These are phyloP conservation scores for Bubo scandiacus DNA, from an alignment of 2,113 vertebrate species.

Conservation along the genomic window DNA sequence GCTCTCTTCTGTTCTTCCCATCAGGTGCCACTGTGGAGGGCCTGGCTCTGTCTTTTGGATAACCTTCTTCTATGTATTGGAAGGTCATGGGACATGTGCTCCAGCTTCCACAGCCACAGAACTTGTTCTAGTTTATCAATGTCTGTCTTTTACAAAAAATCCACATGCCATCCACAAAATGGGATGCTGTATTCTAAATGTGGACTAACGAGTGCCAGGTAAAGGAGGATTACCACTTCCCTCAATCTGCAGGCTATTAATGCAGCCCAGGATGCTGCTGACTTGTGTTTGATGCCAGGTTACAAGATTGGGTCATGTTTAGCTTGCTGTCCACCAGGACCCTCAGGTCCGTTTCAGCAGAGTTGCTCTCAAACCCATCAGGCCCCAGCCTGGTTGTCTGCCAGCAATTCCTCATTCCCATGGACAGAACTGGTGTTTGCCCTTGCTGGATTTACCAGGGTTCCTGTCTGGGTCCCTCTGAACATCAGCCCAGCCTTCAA, in stretches of 20 bases:
- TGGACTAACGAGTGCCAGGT: neutral
- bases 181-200: neutral
- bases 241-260: neutral
- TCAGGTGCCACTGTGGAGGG: neutral
- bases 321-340: neutral
- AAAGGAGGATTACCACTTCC: neutral
- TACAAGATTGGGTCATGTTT: neutral
- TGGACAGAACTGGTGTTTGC: neutral
- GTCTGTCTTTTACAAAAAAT: neutral
- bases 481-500: neutral
- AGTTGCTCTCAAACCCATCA: neutral
- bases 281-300: neutral
- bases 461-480: neutral
- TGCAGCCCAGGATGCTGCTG: neutral
- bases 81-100: neutral
- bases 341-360: neutral
- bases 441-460: neutral
- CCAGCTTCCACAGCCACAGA: neutral
- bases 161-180: neutral
- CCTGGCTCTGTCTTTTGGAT: neutral
- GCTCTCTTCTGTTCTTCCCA: neutral
- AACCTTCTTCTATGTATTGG: neutral
- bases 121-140: neutral
- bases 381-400: neutral
- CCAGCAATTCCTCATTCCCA: neutral